Evolutionary conservation across 1,140 invertebrate genomes (phyloP), one percentile per base, ranked within the genome.

Genomic region (Sycophila sp.): DNA sequence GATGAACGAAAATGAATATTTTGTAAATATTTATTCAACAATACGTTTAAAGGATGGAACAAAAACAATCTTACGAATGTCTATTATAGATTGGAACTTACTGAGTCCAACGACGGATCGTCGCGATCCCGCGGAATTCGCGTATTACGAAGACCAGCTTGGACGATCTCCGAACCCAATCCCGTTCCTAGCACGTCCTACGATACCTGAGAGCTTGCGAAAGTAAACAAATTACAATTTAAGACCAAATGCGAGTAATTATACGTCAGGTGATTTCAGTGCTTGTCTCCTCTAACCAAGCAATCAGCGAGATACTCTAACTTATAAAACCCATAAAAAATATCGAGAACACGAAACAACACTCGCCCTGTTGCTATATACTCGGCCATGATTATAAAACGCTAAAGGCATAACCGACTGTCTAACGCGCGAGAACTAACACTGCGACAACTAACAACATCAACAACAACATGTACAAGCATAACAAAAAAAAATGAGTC

Each of bases 151-250:
- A 24, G 17, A 47, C 49, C 15, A 51, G 36, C 32, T 58, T 45
- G 28, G 30, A 70, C 30, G 26, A 36, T 56, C 17, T 19, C 10
- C 32, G n/a, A 66, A 62, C 28, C 56, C 38, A n/a, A 69, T 69
- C 55, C 67, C 22, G 8, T 62, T 66, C 67, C 66, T 53, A 62
- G 62, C 67, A 70, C 67, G 34, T 73, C 67, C 34, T 36, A 59
- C 22, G 58, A 58, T 62, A 67, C 49, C 51, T 53, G 55, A 71
- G 62, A 71, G 55, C 34, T 71, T 71, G 30, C 22, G 38, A 59
- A 59, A 34, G 40, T 38, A 4, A 5, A 55, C 56, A 69, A 30
- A 36, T 30, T 45, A 34, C 42, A 17, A 60, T 28, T 8, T 53
- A 63, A 32, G n/a, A 55, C 26, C 59, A 63, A 69, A 30, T 56